Conservation (phyloP, 2,888 invertebrate genomes). For the Ennomos quercinarius region DNA sequence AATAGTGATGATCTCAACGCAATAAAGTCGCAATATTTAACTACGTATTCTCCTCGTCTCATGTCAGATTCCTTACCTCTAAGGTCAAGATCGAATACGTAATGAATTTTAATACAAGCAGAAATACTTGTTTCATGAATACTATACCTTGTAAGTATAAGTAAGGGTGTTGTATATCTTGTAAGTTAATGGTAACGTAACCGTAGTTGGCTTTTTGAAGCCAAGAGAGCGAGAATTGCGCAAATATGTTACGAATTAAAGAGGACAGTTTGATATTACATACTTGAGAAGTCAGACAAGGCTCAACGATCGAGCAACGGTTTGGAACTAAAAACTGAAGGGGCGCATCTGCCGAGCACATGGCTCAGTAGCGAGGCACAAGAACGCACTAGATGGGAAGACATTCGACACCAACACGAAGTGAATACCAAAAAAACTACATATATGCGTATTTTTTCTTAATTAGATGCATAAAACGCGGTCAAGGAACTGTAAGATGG, state of each 20-base stretch:
- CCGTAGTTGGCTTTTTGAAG: conserved; percentile 11
- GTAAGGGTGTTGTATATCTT: too few species aligned
- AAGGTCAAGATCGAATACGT: conserved; percentile 23
- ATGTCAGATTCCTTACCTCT: conserved; percentile 38
- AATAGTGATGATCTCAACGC: conserved; percentile 68
- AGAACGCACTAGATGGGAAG: conserved; percentile 70
- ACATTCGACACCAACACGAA: conserved; percentile 65
- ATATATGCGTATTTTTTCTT: conserved; percentile 63
- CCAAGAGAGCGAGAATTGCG: conserved; percentile 17
- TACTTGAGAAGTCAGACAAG: conserved; percentile 26
- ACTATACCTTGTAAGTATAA: too few species aligned
- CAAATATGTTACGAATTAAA: conserved; percentile 28
- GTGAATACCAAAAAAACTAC: conserved; percentile 55
- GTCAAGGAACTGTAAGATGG: conserved; percentile 64
- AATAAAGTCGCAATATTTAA: conserved; percentile 45
- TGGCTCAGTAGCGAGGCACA: conserved; percentile 64
- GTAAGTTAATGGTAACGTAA: conserved; percentile 13
- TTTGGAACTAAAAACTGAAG: conserved; percentile 56
- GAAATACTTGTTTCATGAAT: conserved; percentile 12
- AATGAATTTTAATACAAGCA: conserved; percentile 18
- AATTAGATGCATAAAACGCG: conserved; percentile 56
- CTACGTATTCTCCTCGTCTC: conserved; percentile 53
- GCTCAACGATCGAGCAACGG: conserved; percentile 46
- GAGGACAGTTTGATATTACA: conserved; percentile 29
- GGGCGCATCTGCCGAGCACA: conserved; percentile 79